Evolutionary conservation across 2,113 vertebrate genomes (phyloP), one percentile per base, ranked within the genome.

Genomic region (Mixornis gularis): DNA sequence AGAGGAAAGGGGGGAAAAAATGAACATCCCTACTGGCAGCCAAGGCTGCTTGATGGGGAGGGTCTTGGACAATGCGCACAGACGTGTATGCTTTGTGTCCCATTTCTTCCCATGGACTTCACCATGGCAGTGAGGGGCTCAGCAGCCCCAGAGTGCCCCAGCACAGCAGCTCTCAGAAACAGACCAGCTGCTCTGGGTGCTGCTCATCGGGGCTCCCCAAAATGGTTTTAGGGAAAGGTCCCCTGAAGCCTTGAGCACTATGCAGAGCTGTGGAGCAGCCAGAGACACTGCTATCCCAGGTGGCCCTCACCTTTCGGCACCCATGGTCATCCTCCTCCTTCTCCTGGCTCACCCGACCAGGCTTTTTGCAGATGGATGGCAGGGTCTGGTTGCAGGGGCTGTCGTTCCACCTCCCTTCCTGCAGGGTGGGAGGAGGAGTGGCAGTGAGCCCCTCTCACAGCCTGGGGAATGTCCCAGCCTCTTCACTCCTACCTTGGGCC

Each of bases 371-470:
- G 97, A 99, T 98, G 95, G 98, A 99, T 0, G 99, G 98, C 96
- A 99, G 96, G n/a, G 98, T 98, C 94, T 98, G 96, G 96, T 99
- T 99, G 96, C 99, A 99, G 2, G 99, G 99, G 92, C 98, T 99
- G 96, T 99, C 99, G 1, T 99, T 99, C 99, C 99, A 99, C 82
- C 99, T 98, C 49, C 99, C 98, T 60, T 99, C 99, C 99, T 99
- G 96, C 92, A 96, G 59, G 93, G 51, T 3, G 1, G 9, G 20
- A 32, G 43, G 46, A 51, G 74, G 43, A 78, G 24, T 59, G 55
- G 55, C 71, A 86, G 0, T 73, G 22, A 90, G 53, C 20, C 56
- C 5, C 2, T 9, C 43, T 6, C 1, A 48, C 68, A 79, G 59
- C 55, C 41, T 6, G 0, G 27, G 20, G 6, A 16, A 40, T 18